These are phyloP conservation scores for Drosophila trapezifrons DNA, from an alignment of 1,140 invertebrate species.

Conservation along the genomic window DNA sequence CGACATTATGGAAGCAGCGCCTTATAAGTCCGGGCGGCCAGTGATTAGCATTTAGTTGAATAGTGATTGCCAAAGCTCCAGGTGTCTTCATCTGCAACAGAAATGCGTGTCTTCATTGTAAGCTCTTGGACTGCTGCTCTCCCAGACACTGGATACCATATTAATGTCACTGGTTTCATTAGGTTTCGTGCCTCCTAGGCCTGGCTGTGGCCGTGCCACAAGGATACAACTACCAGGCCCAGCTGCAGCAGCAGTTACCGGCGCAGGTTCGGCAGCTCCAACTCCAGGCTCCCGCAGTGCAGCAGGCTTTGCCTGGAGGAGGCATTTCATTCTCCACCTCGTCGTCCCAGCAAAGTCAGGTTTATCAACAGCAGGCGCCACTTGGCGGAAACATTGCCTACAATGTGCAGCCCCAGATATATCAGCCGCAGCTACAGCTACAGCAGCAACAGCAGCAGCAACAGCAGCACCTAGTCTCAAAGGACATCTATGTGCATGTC, in stretches of 20 bases:
- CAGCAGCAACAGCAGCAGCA: constrained; percentile 25
- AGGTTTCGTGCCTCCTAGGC: constrained; percentile 70
- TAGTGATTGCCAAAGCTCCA: constrained; percentile 68
- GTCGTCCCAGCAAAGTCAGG: constrained; percentile 29
- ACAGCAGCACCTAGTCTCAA: constrained; percentile 59
- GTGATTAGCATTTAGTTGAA: constrained; percentile 84
- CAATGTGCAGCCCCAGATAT: constrained; percentile 27
- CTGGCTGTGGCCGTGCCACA: constrained; percentile 64
- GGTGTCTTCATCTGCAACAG: constrained; percentile 43
- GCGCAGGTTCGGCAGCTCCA: constrained; percentile 13
- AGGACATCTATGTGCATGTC: constrained; percentile 82
- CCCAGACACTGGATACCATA: neutral
- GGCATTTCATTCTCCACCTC: constrained; percentile 3
- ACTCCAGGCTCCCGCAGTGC: constrained; percentile 51
- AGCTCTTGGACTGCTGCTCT: constrained; percentile 22
- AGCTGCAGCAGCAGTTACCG: constrained; percentile 23
- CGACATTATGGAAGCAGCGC: constrained; percentile 38
- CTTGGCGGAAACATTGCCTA: constrained; percentile 35
- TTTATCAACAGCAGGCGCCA: constrained; percentile 33
- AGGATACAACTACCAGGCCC: constrained; percentile 75
- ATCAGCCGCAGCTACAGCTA: constrained; percentile 30
- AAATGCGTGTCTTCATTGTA: constrained; percentile 81
- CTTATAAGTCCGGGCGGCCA: constrained; percentile 68
- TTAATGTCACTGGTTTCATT: constrained; percentile 17
- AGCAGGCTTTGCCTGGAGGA: constrained; percentile 41